Percentiles rank a stretch among this genome's conserved stretches.
Conservation (phyloP, 2,888 invertebrate species). For the Tetanocera ferruginea region DNA sequence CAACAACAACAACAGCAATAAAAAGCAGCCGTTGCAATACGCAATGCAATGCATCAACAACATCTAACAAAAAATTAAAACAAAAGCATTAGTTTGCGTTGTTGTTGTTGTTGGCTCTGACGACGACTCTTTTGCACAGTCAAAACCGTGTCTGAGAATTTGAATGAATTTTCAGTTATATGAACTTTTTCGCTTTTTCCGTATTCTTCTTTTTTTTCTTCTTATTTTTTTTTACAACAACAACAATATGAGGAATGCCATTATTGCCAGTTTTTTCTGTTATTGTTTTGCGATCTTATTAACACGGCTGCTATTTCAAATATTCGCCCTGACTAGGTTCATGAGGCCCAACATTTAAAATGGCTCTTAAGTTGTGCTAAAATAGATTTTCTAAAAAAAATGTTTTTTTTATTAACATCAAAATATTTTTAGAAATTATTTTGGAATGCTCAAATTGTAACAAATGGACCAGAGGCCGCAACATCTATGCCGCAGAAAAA, state of each 20-base stretch:
- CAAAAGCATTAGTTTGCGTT: constrained; percentile 13
- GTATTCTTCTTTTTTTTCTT: neutral
- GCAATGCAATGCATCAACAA: constrained; percentile 36
- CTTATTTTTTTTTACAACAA: neutral
- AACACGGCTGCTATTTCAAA: too few species aligned
- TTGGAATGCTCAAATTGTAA: too few species aligned
- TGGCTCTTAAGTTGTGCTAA: too few species aligned
- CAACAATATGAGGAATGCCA: neutral
- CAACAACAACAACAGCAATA: neutral
- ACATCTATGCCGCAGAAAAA: too few species aligned
- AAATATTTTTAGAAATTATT: too few species aligned
- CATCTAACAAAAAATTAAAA: constrained; percentile 18
- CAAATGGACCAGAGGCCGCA: too few species aligned
- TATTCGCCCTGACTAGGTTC: too few species aligned
- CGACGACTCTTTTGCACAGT: neutral
- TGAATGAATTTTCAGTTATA: constrained; percentile 41
- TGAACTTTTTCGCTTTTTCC: constrained; percentile 36
- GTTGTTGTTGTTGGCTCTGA: constrained; percentile 3
- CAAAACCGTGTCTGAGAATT: constrained; percentile 35
- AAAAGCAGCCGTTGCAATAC: neutral
- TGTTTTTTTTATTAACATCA: too few species aligned
- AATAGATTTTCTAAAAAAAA: too few species aligned
- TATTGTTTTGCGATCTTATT: neutral
- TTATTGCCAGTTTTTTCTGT: neutral
- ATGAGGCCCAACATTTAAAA: too few species aligned